Conservation (phyloP, 2,113 vertebrate genomes). For the Miniopterus natalensis region DNA sequence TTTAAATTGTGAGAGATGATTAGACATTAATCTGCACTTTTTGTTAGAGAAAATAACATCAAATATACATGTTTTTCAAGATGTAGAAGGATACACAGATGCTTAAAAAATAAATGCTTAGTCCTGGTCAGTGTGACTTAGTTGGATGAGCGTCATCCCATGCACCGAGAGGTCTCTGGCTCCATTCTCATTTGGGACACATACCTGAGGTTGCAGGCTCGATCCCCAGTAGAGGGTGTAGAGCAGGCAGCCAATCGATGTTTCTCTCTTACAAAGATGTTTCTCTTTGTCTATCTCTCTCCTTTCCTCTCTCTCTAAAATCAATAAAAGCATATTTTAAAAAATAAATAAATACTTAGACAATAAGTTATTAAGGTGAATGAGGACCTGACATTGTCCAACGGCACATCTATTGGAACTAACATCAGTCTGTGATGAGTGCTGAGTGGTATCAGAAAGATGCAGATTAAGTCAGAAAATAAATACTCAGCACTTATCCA, state of each 20-base stretch:
- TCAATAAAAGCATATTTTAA: not conserved
- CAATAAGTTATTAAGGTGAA: not conserved
- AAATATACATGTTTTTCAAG: not conserved
- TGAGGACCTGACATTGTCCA: not conserved
- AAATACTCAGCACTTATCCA: not conserved
- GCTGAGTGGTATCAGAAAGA: not conserved
- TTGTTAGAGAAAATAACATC: constrained; percentile 29
- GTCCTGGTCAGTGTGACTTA: not conserved
- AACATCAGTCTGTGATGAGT: not conserved
- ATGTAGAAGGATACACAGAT: not conserved
- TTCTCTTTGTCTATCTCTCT: too few species aligned
- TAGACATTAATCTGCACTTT: constrained; percentile 26
- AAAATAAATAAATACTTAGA: not conserved
- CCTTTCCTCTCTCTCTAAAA: not conserved
- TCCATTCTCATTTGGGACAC: too few species aligned
- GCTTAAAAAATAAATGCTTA: constrained; percentile 2
- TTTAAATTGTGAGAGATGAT: constrained; percentile 45
- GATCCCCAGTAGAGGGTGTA: too few species aligned
- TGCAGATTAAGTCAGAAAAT: not conserved
- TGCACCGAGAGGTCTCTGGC: too few species aligned
- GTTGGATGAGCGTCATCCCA: too few species aligned
- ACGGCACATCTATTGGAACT: not conserved
- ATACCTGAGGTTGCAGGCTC: too few species aligned
- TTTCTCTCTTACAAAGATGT: too few species aligned
- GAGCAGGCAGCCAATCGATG: too few species aligned